Percentiles rank a stretch among this genome's conserved stretches.
Evolutionary conservation across 1,140 invertebrate genomes (phyloP).

Genomic region (Sinonovacula constricta): DNA sequence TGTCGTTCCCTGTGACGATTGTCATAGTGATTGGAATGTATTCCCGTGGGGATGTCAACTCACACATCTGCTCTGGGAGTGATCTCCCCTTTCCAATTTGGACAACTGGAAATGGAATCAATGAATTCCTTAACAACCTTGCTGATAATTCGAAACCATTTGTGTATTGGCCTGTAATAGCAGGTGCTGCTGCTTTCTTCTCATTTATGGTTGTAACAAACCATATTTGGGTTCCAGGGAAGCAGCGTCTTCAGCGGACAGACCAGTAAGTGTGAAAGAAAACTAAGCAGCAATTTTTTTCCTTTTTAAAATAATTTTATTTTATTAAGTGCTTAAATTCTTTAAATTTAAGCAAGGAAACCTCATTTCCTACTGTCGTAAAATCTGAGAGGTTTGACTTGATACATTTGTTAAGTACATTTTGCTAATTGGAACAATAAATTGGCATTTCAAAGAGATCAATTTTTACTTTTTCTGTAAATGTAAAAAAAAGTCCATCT

Average conservation of each 20-base stretch:
- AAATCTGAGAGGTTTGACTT: too few species aligned
- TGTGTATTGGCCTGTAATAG: conserved; percentile 48
- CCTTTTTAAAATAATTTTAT: too few species aligned
- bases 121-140: conserved; percentile 20
- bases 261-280: conserved; percentile 58
- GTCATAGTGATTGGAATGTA: conserved; percentile 52
- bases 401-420: too few species aligned
- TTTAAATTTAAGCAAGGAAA: too few species aligned
- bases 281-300: too few species aligned
- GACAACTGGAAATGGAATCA: neutral
- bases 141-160: conserved; percentile 20
- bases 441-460: too few species aligned
- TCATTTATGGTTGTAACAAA: conserved; percentile 55
- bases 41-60: conserved; percentile 40
- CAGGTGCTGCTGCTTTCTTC: conserved; percentile 45
- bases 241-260: conserved; percentile 54
- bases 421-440: too few species aligned
- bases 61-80: conserved; percentile 15
- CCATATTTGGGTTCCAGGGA: conserved; percentile 60
- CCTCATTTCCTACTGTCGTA: too few species aligned
- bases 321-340: too few species aligned
- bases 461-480: too few species aligned
- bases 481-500: too few species aligned
- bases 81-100: conserved; percentile 74
- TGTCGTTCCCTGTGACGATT: conserved; percentile 64